Conservation (phyloP, 2,888 invertebrate species). For the Luperina nickerlii region DNA sequence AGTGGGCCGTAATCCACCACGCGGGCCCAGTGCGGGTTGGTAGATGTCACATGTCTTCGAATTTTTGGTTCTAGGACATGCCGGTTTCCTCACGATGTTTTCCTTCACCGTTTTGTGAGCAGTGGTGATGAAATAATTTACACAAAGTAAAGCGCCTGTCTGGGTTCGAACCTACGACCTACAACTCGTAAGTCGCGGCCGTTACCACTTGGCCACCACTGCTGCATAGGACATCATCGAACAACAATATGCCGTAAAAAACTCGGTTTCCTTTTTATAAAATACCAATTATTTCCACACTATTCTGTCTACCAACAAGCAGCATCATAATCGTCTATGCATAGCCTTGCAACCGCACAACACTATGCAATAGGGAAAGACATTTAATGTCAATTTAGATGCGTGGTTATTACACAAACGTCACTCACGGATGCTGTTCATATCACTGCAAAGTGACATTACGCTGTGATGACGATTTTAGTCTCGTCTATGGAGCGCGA, state of each 20-base stretch:
- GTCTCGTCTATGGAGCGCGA: not conserved
- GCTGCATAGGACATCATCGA: too few species aligned
- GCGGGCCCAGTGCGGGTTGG: too few species aligned
- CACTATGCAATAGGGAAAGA: slow-evolving; percentile 56
- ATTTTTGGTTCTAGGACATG: too few species aligned
- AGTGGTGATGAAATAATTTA: too few species aligned
- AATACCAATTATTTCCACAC: not conserved
- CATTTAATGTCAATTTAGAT: slow-evolving; percentile 68
- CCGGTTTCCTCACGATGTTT: too few species aligned
- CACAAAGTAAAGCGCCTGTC: too few species aligned
- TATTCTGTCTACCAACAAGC: not conserved
- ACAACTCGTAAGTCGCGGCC: too few species aligned
- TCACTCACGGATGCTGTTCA: slow-evolving; percentile 60
- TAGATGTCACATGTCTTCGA: too few species aligned
- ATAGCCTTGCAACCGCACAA: slow-evolving; percentile 22
- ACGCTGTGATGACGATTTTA: slow-evolving; percentile 43
- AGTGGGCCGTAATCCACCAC: too few species aligned
- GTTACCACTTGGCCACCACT: too few species aligned
- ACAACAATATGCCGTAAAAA: not conserved
- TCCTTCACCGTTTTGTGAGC: too few species aligned
- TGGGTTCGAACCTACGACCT: too few species aligned
- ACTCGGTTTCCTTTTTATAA: not conserved
- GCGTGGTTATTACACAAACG: slow-evolving; percentile 63
- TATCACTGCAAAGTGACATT: slow-evolving; percentile 44
- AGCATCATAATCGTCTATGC: slow-evolving; percentile 21